These are phyloP conservation scores for Percopsis transmontana DNA, from an alignment of 2,113 vertebrate species.

Conservation along the genomic window DNA sequence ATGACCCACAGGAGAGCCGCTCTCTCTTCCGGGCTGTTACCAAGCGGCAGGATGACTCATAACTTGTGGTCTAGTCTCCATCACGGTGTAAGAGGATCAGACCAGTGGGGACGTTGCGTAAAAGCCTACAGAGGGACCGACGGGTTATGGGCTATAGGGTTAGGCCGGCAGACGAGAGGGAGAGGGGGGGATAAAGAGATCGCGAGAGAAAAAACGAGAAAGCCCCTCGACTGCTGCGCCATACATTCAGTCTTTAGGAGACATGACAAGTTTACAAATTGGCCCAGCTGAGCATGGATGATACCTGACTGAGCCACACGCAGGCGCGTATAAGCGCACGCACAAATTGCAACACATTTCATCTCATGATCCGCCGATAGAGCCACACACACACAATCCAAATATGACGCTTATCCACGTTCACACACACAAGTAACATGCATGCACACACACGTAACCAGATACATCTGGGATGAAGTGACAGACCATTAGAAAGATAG, in stretches of 20 bases:
- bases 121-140: conserved; percentile 7
- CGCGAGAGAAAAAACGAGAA: neutral
- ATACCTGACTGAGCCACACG: neutral
- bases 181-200: conserved; percentile 4
- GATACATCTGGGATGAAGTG: too few relatives aligned
- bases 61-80: conserved; percentile 12
- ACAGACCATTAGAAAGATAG: too few relatives aligned
- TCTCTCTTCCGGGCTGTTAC: neutral
- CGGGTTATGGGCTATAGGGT: neutral
- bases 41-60: conserved; percentile 8
- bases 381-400: neutral
- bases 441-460: too few relatives aligned
- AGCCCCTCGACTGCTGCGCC: conserved; percentile 11
- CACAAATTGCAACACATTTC: too few relatives aligned
- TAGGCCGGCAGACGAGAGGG: neutral
- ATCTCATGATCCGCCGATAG: too few relatives aligned
- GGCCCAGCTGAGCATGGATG: neutral
- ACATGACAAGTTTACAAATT: conserved; percentile 8
- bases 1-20: neutral
- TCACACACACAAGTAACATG: neutral
- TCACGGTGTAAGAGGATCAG: conserved; percentile 36
- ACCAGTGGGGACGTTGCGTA: neutral
- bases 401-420: neutral
- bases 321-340: neutral
- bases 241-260: neutral